Percentiles rank a stretch among this genome's conserved stretches.
Evolutionary conservation across 2,888 invertebrate species (phyloP).

Genomic region (Tromatobia lineatoria): DNA sequence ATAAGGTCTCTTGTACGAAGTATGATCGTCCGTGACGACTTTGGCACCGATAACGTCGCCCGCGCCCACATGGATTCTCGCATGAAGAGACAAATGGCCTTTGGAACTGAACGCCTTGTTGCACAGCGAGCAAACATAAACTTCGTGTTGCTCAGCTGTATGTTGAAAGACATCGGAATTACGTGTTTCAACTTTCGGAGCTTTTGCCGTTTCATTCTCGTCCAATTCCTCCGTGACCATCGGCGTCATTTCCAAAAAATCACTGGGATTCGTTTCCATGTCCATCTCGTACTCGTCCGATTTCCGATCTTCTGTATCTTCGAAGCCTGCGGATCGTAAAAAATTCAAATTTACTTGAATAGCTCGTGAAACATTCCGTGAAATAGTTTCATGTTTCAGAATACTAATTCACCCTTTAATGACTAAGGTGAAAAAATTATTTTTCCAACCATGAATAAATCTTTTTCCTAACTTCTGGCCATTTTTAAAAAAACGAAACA

Average conservation of each 20-base stretch:
- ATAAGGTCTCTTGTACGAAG: constrained; percentile 85
- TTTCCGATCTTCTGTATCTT: constrained; percentile 81
- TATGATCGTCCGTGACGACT: constrained; percentile 84
- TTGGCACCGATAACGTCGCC: constrained; percentile 84
- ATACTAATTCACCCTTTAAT: too few relatives aligned
- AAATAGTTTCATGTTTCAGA: neutral
- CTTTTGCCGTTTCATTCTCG: constrained; percentile 50
- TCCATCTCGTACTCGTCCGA: constrained; percentile 84
- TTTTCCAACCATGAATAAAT: neutral
- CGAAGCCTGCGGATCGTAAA: constrained; percentile 67
- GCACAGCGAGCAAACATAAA: constrained; percentile 84
- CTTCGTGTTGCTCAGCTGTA: constrained; percentile 83
- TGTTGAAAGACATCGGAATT: constrained; percentile 72
- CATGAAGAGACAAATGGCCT: constrained; percentile 85
- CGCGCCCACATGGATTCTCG: constrained; percentile 84
- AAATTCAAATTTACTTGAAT: constrained; percentile 39
- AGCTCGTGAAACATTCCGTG: constrained; percentile 54
- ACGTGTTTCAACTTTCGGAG: constrained; percentile 10
- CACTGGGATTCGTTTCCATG: constrained; percentile 85
- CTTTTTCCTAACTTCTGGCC: neutral
- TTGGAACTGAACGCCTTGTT: constrained; percentile 85
- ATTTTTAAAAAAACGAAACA: neutral
- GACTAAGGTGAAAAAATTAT: neutral
- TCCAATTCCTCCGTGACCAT: constrained; percentile 78
- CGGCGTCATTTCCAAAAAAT: constrained; percentile 83